These are phyloP conservation scores for Tridacna gigas DNA, from an alignment of 2,888 invertebrate species.

Conservation along the genomic window DNA sequence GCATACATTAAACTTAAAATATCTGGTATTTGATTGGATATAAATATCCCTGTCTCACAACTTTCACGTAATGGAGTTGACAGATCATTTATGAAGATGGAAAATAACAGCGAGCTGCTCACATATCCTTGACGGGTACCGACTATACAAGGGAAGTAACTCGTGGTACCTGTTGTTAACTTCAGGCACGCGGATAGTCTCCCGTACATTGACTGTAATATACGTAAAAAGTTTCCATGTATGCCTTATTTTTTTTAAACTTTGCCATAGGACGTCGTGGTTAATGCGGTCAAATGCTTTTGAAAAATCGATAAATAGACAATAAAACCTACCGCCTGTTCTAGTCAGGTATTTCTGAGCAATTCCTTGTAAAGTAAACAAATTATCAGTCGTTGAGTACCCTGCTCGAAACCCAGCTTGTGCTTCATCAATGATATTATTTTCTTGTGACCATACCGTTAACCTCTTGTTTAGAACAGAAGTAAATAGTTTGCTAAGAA, in stretches of 20 bases:
- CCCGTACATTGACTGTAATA: not conserved
- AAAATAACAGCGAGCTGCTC: conserved; percentile 13
- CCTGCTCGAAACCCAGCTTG: conserved; percentile 5
- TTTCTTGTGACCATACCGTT: not conserved
- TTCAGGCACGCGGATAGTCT: not conserved
- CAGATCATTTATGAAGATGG: conserved; percentile 21
- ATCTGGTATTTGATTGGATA: conserved; percentile 12
- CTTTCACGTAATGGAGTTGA: not conserved
- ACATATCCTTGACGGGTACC: conserved; percentile 20
- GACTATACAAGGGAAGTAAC: conserved; percentile 1
- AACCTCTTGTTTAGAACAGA: not conserved
- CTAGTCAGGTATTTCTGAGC: not conserved
- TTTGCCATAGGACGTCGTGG: not conserved
- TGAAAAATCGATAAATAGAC: not conserved
- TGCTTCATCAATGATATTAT: conserved; percentile 8
- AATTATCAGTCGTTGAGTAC: conserved; percentile 2
- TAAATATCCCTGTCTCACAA: conserved; percentile 17
- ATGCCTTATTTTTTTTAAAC: not conserved
- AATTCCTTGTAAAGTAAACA: conserved; percentile 2
- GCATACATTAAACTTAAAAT: conserved; percentile 8
- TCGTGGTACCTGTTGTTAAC: not conserved
- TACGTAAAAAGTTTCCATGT: not conserved
- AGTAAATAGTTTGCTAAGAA: not conserved
- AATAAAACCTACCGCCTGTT: conserved; percentile 4
- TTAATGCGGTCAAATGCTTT: conserved; percentile 4